A percentile compares a stretch with the other conserved stretches of the same genome.
phyloP scores from a whole-genome alignment of 2,888 invertebrate genomes.

The Melanotus villosus region DNA sequence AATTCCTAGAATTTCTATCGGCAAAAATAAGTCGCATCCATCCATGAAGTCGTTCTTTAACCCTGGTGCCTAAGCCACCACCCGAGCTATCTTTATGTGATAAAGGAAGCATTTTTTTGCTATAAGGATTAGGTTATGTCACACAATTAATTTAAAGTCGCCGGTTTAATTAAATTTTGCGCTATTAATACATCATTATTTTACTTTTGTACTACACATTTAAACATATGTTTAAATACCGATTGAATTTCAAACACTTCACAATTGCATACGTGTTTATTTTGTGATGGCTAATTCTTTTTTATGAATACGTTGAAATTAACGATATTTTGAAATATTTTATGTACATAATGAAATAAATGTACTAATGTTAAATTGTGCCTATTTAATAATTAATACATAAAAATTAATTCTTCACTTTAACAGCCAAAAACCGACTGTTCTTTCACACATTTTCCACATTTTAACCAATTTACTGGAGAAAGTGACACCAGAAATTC shows the following conservation, averaged over 20 bases:
- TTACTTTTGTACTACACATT: background rate
- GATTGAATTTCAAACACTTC: slow-evolving; percentile 6
- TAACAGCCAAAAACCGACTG: no score
- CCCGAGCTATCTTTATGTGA: slow-evolving; percentile 79
- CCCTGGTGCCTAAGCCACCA: slow-evolving; percentile 74
- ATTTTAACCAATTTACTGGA: no score
- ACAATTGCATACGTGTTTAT: slow-evolving; percentile 39
- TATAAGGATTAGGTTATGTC: slow-evolving; percentile 14
- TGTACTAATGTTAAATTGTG: no score
- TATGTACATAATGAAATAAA: no score
- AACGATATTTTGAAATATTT: background rate
- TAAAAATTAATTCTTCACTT: no score
- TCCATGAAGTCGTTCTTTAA: slow-evolving; percentile 82
- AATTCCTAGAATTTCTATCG: slow-evolving; percentile 93
- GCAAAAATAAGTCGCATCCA: slow-evolving; percentile 91
- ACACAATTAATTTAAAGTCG: background rate
- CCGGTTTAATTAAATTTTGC: background rate
- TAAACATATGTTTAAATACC: slow-evolving; percentile 12
- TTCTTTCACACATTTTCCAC: no score
- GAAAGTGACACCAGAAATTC: no score
- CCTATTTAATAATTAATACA: no score
- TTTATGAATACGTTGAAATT: background rate
- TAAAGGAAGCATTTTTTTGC: slow-evolving; percentile 79
- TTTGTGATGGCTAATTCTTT: slow-evolving; percentile 17
- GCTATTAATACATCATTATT: slow-evolving; percentile 2